Conservation (phyloP, 23 tunicate genomes). For the Ciona savignyi region DNA sequence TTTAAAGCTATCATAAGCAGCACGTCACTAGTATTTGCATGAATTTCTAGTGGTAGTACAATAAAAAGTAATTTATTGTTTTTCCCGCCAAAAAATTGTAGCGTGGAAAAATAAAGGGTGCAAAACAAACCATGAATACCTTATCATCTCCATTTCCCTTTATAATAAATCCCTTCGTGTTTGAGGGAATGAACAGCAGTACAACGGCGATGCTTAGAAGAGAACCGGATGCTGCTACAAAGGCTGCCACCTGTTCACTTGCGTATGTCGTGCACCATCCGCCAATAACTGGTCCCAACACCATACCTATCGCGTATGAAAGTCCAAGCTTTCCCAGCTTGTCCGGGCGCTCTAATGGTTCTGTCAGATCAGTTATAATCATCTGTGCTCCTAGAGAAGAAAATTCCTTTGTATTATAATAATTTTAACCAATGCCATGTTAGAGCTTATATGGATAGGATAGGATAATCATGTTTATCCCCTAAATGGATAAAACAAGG, state of each 20-base stretch:
- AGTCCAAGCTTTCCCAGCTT: conserved; percentile 75
- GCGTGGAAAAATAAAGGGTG: no score
- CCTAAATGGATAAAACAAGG: no score
- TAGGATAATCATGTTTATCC: no score
- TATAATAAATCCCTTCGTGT: conserved; percentile 12
- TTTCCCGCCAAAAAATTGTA: no score
- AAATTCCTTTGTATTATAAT: no score
- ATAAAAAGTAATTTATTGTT: no score
- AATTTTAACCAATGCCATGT: no score
- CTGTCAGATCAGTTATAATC: conserved; percentile 83
- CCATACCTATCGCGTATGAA: conserved; percentile 94
- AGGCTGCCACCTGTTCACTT: conserved; percentile 82
- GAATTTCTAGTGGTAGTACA: no score
- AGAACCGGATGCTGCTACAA: conserved; percentile 80
- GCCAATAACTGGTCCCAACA: conserved; percentile 78
- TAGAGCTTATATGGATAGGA: no score
- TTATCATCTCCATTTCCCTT: background rate
- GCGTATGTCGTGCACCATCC: conserved; percentile 61
- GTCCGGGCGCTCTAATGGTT: conserved; percentile 48
- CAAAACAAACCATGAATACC: no score
- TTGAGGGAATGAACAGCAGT: conserved; percentile 32
- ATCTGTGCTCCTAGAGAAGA: conserved; percentile 67
- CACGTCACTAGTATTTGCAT: no score
- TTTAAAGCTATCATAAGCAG: no score
- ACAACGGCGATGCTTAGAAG: conserved; percentile 31